Percentiles rank a stretch among this genome's conserved stretches.
phyloP scores from a whole-genome alignment of 2,888 invertebrate genomes.

The Cephus nigrinus region DNA sequence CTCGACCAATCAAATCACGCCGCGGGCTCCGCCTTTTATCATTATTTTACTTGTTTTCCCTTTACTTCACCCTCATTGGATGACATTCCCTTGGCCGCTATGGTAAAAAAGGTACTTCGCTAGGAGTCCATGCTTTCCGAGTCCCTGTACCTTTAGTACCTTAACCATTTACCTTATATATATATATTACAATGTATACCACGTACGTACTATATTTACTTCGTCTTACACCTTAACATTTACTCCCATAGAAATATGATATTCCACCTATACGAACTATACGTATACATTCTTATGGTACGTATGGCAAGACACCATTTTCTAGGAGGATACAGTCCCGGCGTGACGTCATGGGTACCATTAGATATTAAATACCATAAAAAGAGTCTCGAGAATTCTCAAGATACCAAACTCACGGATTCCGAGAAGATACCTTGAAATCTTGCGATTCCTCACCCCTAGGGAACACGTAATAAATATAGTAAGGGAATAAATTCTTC shows the following conservation, averaged over 20 bases:
- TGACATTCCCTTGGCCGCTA: constrained; percentile 59
- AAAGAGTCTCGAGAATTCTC: background rate
- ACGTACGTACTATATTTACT: background rate
- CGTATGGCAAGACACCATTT: background rate
- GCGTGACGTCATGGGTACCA: background rate
- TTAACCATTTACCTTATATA: background rate
- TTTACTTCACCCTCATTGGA: constrained; percentile 66
- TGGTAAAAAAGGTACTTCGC: constrained; percentile 39
- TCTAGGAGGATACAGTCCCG: background rate
- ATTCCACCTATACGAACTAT: background rate
- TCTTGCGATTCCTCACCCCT: background rate
- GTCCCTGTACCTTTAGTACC: constrained; percentile 15
- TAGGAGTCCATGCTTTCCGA: constrained; percentile 50
- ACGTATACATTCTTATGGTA: background rate
- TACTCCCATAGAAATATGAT: background rate
- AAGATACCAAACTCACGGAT: background rate
- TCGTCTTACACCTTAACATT: background rate
- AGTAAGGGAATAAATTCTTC: background rate
- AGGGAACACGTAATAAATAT: background rate
- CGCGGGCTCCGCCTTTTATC: constrained; percentile 67
- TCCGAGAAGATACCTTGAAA: background rate
- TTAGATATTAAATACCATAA: background rate
- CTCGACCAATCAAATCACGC: constrained; percentile 66
- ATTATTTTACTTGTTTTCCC: constrained; percentile 67
- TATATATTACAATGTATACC: background rate